Percentiles rank a stretch among this genome's conserved stretches.
phyloP scores from a whole-genome alignment of 2,113 vertebrate species.

The Pipra filicauda region DNA sequence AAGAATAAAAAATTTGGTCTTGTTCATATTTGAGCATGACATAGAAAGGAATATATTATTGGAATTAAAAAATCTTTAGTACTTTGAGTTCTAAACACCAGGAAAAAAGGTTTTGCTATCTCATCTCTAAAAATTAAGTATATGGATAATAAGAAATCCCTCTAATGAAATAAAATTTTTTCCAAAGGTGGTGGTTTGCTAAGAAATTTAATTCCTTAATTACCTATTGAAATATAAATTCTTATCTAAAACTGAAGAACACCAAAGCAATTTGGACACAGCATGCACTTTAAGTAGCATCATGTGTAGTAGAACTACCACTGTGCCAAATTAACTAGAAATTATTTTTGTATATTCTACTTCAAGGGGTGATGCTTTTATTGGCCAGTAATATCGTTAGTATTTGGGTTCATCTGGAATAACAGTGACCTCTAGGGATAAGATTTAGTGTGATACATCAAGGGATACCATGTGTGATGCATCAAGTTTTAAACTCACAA shows the following conservation, averaged over 20 bases:
- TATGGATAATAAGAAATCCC: background rate
- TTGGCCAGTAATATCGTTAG: background rate
- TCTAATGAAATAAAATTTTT: background rate
- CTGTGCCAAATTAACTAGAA: conserved; percentile 25
- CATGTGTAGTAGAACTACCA: background rate
- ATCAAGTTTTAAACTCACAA: background rate
- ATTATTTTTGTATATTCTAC: background rate
- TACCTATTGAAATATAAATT: conserved; percentile 37
- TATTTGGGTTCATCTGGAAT: background rate
- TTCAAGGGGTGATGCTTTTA: background rate
- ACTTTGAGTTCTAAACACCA: conserved; percentile 11
- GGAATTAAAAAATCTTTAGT: background rate
- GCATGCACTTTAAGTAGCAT: background rate
- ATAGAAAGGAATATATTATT: background rate
- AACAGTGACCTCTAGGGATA: conserved; percentile 41
- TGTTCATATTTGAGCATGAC: background rate
- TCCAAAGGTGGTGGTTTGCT: background rate
- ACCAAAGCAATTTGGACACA: conserved; percentile 26
- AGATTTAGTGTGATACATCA: background rate
- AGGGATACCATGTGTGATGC: background rate
- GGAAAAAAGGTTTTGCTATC: conserved; percentile 27
- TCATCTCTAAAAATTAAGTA: conserved; percentile 30
- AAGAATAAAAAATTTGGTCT: background rate
- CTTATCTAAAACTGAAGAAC: conserved; percentile 34
- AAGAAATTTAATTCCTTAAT: conserved; percentile 36